These are phyloP conservation scores for Sardinella longiceps DNA, from an alignment of 2,797 vertebrate genomes.

Conservation along the genomic window DNA sequence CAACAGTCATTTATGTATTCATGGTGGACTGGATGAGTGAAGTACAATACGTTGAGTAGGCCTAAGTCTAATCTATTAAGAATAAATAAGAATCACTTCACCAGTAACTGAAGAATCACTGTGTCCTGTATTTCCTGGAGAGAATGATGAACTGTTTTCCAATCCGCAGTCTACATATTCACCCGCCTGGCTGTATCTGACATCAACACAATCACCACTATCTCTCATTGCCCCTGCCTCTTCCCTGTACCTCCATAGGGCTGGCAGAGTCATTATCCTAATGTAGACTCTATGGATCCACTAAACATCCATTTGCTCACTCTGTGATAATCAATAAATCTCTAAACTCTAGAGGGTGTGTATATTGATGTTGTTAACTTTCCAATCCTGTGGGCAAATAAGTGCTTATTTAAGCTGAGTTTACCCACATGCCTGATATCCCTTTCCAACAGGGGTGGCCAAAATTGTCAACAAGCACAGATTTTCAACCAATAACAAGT, in stretches of 20 bases:
- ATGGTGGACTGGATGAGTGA: too few species aligned
- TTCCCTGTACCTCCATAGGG: background rate
- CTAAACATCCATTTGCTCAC: background rate
- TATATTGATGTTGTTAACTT: background rate
- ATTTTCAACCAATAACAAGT: too few species aligned
- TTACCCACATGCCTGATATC: too few species aligned
- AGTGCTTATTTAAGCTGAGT: background rate
- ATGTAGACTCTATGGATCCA: constrained; percentile 6
- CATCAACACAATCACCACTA: background rate
- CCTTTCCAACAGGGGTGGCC: too few species aligned
- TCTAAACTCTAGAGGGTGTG: background rate
- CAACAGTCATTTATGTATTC: too few species aligned
- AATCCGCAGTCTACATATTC: background rate
- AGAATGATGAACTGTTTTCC: too few species aligned
- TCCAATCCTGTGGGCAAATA: background rate
- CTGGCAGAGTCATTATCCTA: background rate
- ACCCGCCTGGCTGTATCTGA: background rate
- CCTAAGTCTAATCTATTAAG: too few species aligned
- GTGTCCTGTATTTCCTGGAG: too few species aligned
- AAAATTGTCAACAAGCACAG: too few species aligned
- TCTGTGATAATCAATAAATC: background rate
- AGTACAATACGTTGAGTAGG: too few species aligned
- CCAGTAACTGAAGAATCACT: too few species aligned
- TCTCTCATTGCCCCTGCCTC: background rate
- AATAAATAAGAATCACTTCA: too few species aligned